phyloP scores from a whole-genome alignment of 2,797 vertebrate species.

The Salarias fasciatus region DNA sequence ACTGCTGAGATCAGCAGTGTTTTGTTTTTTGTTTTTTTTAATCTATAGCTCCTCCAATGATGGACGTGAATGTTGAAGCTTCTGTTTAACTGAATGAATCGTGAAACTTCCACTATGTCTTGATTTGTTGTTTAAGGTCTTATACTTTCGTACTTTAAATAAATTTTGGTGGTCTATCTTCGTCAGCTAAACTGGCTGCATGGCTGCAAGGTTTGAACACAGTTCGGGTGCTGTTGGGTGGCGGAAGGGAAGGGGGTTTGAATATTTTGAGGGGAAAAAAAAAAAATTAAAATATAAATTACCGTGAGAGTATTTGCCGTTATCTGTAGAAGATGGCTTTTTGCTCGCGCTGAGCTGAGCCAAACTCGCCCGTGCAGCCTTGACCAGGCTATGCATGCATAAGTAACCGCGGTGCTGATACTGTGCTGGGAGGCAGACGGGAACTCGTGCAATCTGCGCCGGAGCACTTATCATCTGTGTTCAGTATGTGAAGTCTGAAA shows the following conservation, averaged over 20 bases:
- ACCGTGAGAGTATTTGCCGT: slow-evolving; percentile 54
- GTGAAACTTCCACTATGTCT: no score
- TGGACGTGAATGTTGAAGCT: no score
- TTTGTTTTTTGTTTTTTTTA: no score
- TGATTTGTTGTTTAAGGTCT: no score
- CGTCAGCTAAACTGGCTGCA: slow-evolving; percentile 15
- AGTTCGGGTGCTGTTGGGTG: no score
- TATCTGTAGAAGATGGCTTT: slow-evolving; percentile 62
- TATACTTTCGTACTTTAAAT: slow-evolving; percentile 32
- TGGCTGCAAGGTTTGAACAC: slow-evolving; percentile 19
- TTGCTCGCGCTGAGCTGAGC: slow-evolving; percentile 59
- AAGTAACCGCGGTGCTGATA: slow-evolving; percentile 56
- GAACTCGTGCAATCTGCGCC: slow-evolving; percentile 34
- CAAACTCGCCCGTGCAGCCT: slow-evolving; percentile 46
- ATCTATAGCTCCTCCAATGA: no score
- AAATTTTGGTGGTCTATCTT: slow-evolving; percentile 17
- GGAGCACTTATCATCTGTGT: slow-evolving; percentile 39
- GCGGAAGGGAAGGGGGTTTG: no score
- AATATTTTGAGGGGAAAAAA: slow-evolving; percentile 32
- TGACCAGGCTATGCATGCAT: slow-evolving; percentile 61
- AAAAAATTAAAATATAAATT: slow-evolving; percentile 53
- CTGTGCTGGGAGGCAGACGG: slow-evolving; percentile 55
- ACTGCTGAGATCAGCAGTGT: no score
- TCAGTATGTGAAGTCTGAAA: slow-evolving; percentile 40
- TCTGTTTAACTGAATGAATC: no score